These are phyloP conservation scores for Agrochola lota DNA, from an alignment of 2,888 invertebrate genomes.

Conservation along the genomic window DNA sequence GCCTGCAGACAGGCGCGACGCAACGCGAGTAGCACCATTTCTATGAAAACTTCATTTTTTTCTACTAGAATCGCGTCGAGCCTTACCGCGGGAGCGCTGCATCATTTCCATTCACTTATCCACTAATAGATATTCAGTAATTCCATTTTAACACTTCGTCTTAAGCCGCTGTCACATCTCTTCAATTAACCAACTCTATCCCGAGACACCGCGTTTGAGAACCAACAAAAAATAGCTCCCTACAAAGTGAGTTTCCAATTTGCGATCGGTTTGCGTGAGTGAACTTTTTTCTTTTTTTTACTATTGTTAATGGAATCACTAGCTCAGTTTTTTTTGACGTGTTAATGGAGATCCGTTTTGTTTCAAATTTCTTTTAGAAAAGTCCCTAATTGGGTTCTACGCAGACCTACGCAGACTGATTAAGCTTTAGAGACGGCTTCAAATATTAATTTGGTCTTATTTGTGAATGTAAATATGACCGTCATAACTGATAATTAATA, in stretches of 20 bases:
- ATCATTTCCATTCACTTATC: background rate
- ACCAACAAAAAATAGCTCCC: slow-evolving; percentile 73
- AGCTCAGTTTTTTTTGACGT: slow-evolving; percentile 41
- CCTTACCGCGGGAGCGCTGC: no score
- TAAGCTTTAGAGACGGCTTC: background rate
- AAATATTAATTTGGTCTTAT: no score
- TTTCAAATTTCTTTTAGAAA: slow-evolving; percentile 21
- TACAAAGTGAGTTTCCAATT: slow-evolving; percentile 75
- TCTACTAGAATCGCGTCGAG: no score
- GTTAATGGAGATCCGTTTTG: slow-evolving; percentile 37
- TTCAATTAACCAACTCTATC: slow-evolving; percentile 62
- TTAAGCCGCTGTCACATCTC: slow-evolving; percentile 41
- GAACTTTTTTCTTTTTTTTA: slow-evolving; percentile 72
- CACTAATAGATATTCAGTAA: background rate
- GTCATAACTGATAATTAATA: background rate
- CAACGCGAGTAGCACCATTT: no score
- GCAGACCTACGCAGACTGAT: slow-evolving; percentile 5
- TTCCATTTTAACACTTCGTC: background rate
- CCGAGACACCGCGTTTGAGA: slow-evolving; percentile 67
- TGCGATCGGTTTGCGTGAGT: slow-evolving; percentile 72
- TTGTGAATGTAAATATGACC: background rate
- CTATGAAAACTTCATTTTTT: no score
- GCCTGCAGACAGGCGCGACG: no score
- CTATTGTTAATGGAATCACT: slow-evolving; percentile 72
- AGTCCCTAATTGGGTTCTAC: slow-evolving; percentile 38